Base-by-base conservation (phyloP, 1,140 invertebrate species). In the Belonocnema kinseyi region DNA sequence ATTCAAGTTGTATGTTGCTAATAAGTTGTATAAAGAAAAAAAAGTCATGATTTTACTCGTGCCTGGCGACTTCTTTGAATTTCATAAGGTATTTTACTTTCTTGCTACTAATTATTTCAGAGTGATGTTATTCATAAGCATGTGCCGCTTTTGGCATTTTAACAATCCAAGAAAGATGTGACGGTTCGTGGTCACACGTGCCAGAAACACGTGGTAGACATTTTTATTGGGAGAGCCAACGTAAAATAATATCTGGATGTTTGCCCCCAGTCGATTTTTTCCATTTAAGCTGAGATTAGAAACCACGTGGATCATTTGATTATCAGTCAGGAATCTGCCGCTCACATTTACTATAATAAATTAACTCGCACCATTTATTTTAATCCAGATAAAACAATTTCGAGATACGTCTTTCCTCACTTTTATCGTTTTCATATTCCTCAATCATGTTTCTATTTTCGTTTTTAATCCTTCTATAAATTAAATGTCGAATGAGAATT, bases 281-380 rank as follows among this genome's bases (percentile, higher is more conserved):
- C 54, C 61, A 74, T 75, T 75, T 75, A 16, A 14, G 12, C 77
- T 76, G 77, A 83, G 77, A 87, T 84, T 86, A 84, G 82, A 77
- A 77, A 79, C 56, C 79, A 84, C 76, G 75, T 73, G 83, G 76
- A 72, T 79, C 75, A 82, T 80, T 85, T 78, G 79, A 84, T 81
- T 80, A 70, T 86, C 82, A 77, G 81, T 81, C 83, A 80, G 78
- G 72, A 2, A 74, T 76, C n/a, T 54, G 74, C 52, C 53, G 66
- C 8, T 80, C 74, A 51, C 46, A 54, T 52, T 17, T 75, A 74
- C 61, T 80, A 58, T 74, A 21, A 21, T 74, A 75, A 76, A 75
- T 74, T 50, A 77, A 82, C 70, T 75, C 51, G 70, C 66, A 80
- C 13, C 54, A 75, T 40, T 54, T 5, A 54, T 54, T 7, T 17